Evolutionary conservation across 1,140 invertebrate genomes (phyloP), one percentile per base, ranked within the genome.

Genomic region (Drosophila subobscura): DNA sequence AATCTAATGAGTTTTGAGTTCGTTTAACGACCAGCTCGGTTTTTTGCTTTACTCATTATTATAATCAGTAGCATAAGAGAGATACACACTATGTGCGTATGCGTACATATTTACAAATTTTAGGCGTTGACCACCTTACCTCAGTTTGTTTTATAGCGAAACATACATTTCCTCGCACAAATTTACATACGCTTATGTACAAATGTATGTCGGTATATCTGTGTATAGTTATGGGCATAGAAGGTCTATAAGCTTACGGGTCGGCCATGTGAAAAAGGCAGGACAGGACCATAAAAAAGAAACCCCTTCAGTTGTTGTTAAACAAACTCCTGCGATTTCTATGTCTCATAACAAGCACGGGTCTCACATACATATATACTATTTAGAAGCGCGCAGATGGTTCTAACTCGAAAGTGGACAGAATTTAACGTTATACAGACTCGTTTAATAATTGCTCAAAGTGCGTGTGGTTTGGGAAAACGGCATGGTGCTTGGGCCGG

Each of bases 381-480:
- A 42, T 33, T 52, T 41, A 70, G 78, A 72, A 72, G 67, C 66
- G 78, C 72, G 65, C 60, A 81, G 73, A 88, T 77, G 81, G 77
- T 37, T 45, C 42, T 46, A 10, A 44, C 67, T 79, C 80, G 60
- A 88, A 78, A 83, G 81, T 83, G 86, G 80, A 90, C 80, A 81
- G 77, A 86, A 90, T 89, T 89, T 90, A 79, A 89, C 85, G 85
- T 89, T 84, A 80, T 77, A 89, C 86, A 83, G 71, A 80, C 86
- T 89, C 71, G 77, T 90, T 81, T 89, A 89, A 89, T 89, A 89
- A 89, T 89, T 89, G 88, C 75, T 80, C 77, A 80, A 75, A 81
- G 81, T 84, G 86, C 70, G 83, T 86, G 83, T 73, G 81, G 79
- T 83, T 86, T 88, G 73, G 83, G 72, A 44, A 55, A 55, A 42